Evolutionary conservation across 64 coral and sea anemone species (phyloP).

Genomic region (Stichodactyla mertensii): DNA sequence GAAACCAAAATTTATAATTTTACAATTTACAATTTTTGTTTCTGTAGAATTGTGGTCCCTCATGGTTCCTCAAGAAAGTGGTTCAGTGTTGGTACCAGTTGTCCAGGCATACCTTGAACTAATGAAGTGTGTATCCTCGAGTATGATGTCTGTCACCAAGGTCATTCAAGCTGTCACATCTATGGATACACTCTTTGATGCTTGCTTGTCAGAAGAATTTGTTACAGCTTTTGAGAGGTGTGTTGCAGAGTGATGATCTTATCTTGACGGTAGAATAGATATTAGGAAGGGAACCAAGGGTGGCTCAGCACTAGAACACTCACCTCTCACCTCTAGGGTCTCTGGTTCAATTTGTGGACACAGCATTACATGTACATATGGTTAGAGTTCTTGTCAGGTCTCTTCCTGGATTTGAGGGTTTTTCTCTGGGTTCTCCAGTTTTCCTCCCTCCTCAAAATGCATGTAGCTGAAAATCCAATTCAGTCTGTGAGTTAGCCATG

Average conservation of each 20-base stretch:
- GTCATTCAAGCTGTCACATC: conserved; percentile 37
- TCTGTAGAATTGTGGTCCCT: conserved; percentile 56
- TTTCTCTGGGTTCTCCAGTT: too few relatives aligned
- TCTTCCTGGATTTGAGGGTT: too few relatives aligned
- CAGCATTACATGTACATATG: too few relatives aligned
- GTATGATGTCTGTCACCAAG: conserved; percentile 37
- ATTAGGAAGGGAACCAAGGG: too few relatives aligned
- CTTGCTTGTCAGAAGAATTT: conserved; percentile 69
- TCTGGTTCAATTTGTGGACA: too few relatives aligned
- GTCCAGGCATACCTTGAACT: conserved; percentile 57
- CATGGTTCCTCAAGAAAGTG: conserved; percentile 54
- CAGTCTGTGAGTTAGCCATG: too few relatives aligned
- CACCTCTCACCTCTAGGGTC: too few relatives aligned
- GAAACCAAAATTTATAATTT: too few relatives aligned
- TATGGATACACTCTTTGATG: conserved; percentile 58
- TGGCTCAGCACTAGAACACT: too few relatives aligned
- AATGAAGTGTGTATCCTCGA: conserved; percentile 78
- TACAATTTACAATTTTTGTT: neutral
- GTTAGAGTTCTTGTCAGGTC: too few relatives aligned
- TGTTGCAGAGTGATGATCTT: neutral
- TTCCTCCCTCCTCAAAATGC: too few relatives aligned
- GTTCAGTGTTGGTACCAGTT: conserved; percentile 55
- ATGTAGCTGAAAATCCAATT: too few relatives aligned
- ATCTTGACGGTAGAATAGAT: neutral
- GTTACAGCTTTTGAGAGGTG: conserved; percentile 80